phyloP scores from a whole-genome alignment of 2,888 invertebrate genomes.

The Andrena dorsata region DNA sequence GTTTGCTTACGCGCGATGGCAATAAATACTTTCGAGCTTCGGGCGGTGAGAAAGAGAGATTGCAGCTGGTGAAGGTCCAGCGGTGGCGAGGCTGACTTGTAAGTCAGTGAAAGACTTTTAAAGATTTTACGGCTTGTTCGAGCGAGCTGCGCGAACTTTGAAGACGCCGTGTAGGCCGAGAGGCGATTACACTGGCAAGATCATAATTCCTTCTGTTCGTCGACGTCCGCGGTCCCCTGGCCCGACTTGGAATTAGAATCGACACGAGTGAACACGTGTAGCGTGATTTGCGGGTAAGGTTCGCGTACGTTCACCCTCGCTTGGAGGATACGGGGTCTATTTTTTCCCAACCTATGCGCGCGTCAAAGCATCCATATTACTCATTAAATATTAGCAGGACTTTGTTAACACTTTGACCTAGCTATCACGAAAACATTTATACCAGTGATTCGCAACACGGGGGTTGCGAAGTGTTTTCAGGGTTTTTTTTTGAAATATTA shows the following conservation, averaged over 20 bases:
- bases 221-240: conserved; percentile 12
- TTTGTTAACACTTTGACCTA: too few species aligned
- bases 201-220: conserved; percentile 49
- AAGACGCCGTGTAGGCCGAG: conserved; percentile 30
- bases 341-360: too few species aligned
- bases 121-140: conserved; percentile 57
- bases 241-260: conserved; percentile 42
- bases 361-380: too few species aligned
- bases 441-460: too few species aligned
- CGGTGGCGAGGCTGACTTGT: conserved; percentile 35
- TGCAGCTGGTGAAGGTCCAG: conserved; percentile 52
- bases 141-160: conserved; percentile 47
- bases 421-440: too few species aligned
- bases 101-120: conserved; percentile 61
- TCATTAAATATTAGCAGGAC: too few species aligned
- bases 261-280: conserved; percentile 37
- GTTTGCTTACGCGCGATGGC: conserved; percentile 49
- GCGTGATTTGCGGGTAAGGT: not conserved
- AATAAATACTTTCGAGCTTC: conserved; percentile 62
- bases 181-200: conserved; percentile 27
- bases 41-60: conserved; percentile 44
- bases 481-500: too few species aligned
- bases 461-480: too few species aligned
- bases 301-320: not conserved
- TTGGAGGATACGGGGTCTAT: not conserved